Percentiles rank a stretch among this genome's conserved stretches.
Conservation (phyloP, 2,888 invertebrate species). For the Terebella lapidaria region DNA sequence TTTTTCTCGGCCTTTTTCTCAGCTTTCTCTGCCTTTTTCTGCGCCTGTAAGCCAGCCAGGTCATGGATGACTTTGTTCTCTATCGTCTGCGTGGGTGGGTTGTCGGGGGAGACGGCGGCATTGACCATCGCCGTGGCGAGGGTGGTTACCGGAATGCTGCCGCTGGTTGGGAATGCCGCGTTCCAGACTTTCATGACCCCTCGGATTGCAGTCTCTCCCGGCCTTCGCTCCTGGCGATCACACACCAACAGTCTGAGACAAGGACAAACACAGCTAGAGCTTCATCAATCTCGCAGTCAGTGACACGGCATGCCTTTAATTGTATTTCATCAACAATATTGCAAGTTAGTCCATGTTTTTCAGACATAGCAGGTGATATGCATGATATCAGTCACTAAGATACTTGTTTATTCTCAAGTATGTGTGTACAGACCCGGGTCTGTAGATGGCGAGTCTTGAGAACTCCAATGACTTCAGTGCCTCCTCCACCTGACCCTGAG, state of each 20-base stretch:
- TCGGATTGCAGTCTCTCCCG: slow-evolving; percentile 34
- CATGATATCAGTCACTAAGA: no score
- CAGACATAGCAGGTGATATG: no score
- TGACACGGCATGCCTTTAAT: background rate
- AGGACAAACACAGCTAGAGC: no score
- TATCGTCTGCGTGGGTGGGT: slow-evolving; percentile 2
- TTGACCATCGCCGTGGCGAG: slow-evolving; percentile 47
- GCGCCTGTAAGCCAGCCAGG: slow-evolving; percentile 1
- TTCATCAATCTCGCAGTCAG: background rate
- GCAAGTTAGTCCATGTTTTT: background rate
- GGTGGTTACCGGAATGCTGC: slow-evolving; percentile 39
- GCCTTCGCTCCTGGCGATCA: slow-evolving; percentile 40
- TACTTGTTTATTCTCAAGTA: no score
- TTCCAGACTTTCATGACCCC: slow-evolving; percentile 40
- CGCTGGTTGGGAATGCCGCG: slow-evolving; percentile 41
- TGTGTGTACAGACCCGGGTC: slow-evolving; percentile 52
- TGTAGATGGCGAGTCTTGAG: slow-evolving; percentile 42
- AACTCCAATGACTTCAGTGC: slow-evolving; percentile 46
- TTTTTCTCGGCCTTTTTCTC: background rate
- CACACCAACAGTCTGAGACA: slow-evolving; percentile 44
- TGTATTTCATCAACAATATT: background rate
- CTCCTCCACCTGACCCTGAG: slow-evolving; percentile 51
- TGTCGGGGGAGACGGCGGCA: slow-evolving; percentile 29
- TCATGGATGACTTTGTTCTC: background rate
- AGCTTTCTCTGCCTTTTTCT: background rate